Percentiles rank a stretch among this genome's conserved stretches.
These are phyloP conservation scores for Brienomyrus longianalis DNA, from an alignment of 2,113 vertebrate species.

Conservation along the genomic window DNA sequence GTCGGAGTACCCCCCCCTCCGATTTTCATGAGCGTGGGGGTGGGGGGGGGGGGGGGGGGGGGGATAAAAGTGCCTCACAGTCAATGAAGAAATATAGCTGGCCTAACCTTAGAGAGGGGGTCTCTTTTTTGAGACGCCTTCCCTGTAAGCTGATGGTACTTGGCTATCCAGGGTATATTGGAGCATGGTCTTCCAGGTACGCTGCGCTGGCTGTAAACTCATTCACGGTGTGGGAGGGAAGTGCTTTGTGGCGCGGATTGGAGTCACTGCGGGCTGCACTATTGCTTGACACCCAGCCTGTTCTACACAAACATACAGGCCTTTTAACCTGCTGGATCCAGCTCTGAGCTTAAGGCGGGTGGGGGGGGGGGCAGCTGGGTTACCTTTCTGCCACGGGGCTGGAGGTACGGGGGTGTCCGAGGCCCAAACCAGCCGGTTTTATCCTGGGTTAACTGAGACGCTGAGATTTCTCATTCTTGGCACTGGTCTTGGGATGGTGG, in stretches of 20 bases:
- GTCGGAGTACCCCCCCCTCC: too few relatives aligned
- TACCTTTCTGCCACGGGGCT: background rate
- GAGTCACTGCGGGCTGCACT: background rate
- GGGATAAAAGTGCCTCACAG: background rate
- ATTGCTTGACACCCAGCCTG: background rate
- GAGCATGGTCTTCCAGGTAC: background rate
- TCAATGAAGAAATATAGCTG: background rate
- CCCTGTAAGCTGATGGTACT: background rate
- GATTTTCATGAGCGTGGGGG: too few relatives aligned
- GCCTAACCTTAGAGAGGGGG: background rate
- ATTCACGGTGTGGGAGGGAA: background rate
- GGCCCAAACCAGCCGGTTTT: background rate
- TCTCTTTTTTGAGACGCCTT: background rate
- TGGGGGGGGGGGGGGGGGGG: background rate
- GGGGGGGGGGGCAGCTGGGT: background rate
- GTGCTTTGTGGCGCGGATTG: background rate
- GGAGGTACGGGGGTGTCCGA: background rate
- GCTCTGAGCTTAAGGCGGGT: background rate
- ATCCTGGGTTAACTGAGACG: background rate
- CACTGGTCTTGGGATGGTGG: background rate
- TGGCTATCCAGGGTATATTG: background rate
- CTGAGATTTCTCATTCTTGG: background rate
- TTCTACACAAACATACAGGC: background rate
- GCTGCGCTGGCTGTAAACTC: background rate
- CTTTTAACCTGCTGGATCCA: background rate